Evolutionary conservation across 2,888 invertebrate genomes (phyloP).

Genomic region (Proisotoma minuta): DNA sequence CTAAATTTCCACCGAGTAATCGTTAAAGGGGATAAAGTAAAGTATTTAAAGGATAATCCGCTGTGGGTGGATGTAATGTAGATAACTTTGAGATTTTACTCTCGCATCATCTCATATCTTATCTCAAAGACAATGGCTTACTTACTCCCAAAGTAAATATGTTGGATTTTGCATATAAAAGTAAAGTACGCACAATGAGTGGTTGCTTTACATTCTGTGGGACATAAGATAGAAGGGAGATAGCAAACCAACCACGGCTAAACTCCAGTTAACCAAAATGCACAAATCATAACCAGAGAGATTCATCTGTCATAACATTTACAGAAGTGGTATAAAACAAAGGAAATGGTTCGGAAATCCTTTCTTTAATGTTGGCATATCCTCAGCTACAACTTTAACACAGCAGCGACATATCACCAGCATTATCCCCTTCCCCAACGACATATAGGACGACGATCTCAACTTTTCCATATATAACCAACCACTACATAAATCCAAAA

Average conservation of each 20-base stretch:
- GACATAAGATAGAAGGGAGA: background rate
- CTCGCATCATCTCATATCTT: no score
- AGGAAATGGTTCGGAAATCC: slow-evolving; percentile 43
- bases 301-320: slow-evolving; percentile 42
- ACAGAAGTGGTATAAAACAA: slow-evolving; percentile 39
- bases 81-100: no score
- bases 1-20: background rate
- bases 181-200: no score
- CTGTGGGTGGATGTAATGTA: no score
- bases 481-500: background rate
- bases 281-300: slow-evolving; percentile 37
- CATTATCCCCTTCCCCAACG: no score
- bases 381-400: slow-evolving; percentile 4
- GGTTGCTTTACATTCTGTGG: background rate
- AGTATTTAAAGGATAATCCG: no score
- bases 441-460: no score
- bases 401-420: background rate
- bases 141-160: background rate
- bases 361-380: slow-evolving; percentile 19
- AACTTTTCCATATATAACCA: background rate
- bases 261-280: slow-evolving; percentile 18
- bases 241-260: background rate
- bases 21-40: no score
- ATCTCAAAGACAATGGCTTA: background rate
- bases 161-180: background rate